phyloP scores from a whole-genome alignment of 2,888 invertebrate species.

The Furcula furcula region DNA sequence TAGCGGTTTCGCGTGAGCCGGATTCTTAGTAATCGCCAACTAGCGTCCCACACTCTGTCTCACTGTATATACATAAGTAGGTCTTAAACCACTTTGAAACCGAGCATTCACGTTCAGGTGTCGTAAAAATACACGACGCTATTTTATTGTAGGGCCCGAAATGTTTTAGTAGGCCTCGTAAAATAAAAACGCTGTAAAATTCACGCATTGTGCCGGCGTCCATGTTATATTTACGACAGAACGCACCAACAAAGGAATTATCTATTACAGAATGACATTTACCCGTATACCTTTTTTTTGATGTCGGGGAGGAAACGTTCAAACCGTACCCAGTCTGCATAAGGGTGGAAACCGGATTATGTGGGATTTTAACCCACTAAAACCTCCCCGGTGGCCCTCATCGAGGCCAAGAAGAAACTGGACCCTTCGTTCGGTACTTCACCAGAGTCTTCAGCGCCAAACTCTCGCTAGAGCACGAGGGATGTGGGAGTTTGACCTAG shows the following conservation, averaged over 20 bases:
- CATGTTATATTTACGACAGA: slow-evolving; percentile 55
- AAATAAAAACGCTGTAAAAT: slow-evolving; percentile 74
- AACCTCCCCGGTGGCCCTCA: too few species aligned
- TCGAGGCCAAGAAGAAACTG: too few species aligned
- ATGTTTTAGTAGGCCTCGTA: slow-evolving; percentile 70
- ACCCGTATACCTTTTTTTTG: slow-evolving; percentile 15
- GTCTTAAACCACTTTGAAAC: slow-evolving; percentile 61
- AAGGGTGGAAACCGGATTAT: too few species aligned
- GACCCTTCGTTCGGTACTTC: too few species aligned
- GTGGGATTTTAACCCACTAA: too few species aligned
- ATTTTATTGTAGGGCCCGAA: slow-evolving; percentile 68
- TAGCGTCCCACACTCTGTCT: slow-evolving; percentile 33
- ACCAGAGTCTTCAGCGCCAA: too few species aligned
- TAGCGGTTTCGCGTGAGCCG: slow-evolving; percentile 24
- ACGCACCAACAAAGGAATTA: slow-evolving; percentile 40
- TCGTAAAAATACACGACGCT: slow-evolving; percentile 70
- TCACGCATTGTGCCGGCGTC: slow-evolving; percentile 62
- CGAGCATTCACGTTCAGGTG: slow-evolving; percentile 55
- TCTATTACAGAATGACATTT: slow-evolving; percentile 40
- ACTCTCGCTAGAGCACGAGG: too few species aligned
- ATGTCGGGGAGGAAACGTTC: too few species aligned
- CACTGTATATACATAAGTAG: too few species aligned
- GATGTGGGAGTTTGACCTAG: too few species aligned
- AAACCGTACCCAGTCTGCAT: too few species aligned
- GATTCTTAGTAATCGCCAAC: slow-evolving; percentile 29